phyloP scores from a whole-genome alignment of 2,888 invertebrate species.

The Caenorhabditis sp. region DNA sequence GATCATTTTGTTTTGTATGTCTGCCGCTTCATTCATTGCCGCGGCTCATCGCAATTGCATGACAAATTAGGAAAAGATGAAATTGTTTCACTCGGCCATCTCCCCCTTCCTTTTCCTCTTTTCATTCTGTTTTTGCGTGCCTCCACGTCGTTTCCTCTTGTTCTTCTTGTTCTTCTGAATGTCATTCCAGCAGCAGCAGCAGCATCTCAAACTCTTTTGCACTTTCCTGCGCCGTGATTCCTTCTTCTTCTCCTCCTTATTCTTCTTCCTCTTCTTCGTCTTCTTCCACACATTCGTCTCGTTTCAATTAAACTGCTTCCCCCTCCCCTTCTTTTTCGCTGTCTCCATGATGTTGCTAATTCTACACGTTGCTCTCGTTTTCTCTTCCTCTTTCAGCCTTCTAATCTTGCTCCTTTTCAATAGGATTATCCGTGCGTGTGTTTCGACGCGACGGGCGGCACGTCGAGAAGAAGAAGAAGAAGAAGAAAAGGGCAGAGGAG shows the following conservation, averaged over 20 bases:
- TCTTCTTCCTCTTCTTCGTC: neutral
- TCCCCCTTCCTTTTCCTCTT: neutral
- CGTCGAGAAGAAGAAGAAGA: neutral
- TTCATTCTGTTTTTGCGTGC: slow-evolving; percentile 4
- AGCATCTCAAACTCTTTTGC: no score
- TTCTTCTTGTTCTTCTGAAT: no score
- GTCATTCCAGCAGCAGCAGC: no score
- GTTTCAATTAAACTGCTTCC: slow-evolving; percentile 9
- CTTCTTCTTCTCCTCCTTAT: neutral
- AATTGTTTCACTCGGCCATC: neutral
- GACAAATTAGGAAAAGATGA: slow-evolving; percentile 30
- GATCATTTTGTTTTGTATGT: slow-evolving; percentile 9
- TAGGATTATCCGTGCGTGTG: slow-evolving; percentile 44
- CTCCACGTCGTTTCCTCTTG: neutral
- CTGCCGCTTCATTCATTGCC: neutral
- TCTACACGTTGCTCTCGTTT: slow-evolving; percentile 7
- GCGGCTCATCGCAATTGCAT: slow-evolving; percentile 44
- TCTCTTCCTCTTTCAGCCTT: slow-evolving; percentile 2
- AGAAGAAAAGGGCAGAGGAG: neutral
- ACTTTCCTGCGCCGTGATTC: no score
- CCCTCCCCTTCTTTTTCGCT: neutral
- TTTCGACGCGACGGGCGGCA: neutral
- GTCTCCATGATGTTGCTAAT: neutral
- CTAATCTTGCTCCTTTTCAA: slow-evolving; percentile 34
- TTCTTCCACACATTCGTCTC: slow-evolving; percentile 1